These are phyloP conservation scores for Cataglyphis rosenhaueri DNA, from an alignment of 2,888 invertebrate genomes.

Conservation along the genomic window DNA sequence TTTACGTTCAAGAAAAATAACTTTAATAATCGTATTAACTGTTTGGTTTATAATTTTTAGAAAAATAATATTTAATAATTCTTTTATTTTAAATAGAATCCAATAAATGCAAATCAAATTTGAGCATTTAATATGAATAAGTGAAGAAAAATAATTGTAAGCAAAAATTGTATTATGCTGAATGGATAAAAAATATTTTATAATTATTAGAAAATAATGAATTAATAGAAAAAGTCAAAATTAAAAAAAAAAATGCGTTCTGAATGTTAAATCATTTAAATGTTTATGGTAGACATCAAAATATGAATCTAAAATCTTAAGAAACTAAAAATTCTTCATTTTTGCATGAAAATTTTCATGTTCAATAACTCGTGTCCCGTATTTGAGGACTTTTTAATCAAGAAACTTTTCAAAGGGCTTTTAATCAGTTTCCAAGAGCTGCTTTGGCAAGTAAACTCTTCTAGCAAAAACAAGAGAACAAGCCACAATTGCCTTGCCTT, in stretches of 20 bases:
- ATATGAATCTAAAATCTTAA: slow-evolving; percentile 31
- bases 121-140: neutral
- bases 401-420: slow-evolving; percentile 56
- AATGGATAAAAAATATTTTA: neutral
- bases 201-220: neutral
- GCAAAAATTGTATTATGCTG: neutral
- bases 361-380: slow-evolving; percentile 51
- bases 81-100: neutral
- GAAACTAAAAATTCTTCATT: slow-evolving; percentile 35
- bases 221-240: neutral
- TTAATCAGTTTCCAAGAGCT: slow-evolving; percentile 56
- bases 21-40: neutral
- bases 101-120: slow-evolving; percentile 7
- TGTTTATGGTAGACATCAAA: slow-evolving; percentile 16
- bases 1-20: neutral
- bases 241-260: neutral
- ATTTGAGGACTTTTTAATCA: slow-evolving; percentile 61
- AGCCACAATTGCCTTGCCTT: slow-evolving; percentile 28
- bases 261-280: slow-evolving; percentile 27
- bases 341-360: slow-evolving; percentile 41
- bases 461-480: slow-evolving; percentile 42
- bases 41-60: neutral
- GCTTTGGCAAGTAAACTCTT: slow-evolving; percentile 47
- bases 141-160: neutral
- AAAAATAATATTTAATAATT: neutral